Percentiles rank a stretch among this genome's conserved stretches.
phyloP scores from a whole-genome alignment of 2,888 invertebrate genomes.

The Lasiommata megera region DNA sequence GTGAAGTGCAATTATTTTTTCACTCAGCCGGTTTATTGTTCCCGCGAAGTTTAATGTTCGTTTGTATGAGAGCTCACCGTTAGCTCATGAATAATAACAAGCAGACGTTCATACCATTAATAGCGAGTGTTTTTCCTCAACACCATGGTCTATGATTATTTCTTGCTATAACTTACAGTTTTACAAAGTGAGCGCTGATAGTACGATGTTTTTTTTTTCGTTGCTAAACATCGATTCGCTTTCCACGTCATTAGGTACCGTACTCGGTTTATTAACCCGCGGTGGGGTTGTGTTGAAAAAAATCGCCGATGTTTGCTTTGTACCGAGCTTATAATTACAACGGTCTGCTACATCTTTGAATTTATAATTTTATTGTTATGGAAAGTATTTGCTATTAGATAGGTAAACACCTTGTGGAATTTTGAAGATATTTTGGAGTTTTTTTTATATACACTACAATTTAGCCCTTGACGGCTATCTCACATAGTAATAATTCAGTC shows the following conservation, averaged over 20 bases:
- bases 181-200: conserved; percentile 62
- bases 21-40: conserved; percentile 28
- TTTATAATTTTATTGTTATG: conserved; percentile 29
- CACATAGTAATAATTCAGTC: too few species aligned
- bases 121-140: conserved; percentile 65
- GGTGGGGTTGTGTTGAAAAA: conserved; percentile 13
- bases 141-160: conserved; percentile 73
- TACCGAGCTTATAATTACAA: conserved; percentile 23
- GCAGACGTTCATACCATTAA: conserved; percentile 57
- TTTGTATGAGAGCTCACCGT: conserved; percentile 46
- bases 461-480: too few species aligned
- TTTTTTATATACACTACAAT: too few species aligned
- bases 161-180: conserved; percentile 69
- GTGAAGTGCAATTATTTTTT: conserved; percentile 30
- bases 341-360: conserved; percentile 24
- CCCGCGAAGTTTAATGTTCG: conserved; percentile 36
- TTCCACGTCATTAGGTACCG: conserved; percentile 64
- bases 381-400: background rate
- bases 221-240: conserved; percentile 48
- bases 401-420: too few species aligned
- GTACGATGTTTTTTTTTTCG: conserved; percentile 57
- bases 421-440: too few species aligned
- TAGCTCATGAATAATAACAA: conserved; percentile 74
- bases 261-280: conserved; percentile 34
- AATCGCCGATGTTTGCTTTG: conserved; percentile 17